Percentiles rank a stretch among this genome's conserved stretches.
Conservation (phyloP, 2,797 vertebrate genomes). For the Ptychadena robeensis region DNA sequence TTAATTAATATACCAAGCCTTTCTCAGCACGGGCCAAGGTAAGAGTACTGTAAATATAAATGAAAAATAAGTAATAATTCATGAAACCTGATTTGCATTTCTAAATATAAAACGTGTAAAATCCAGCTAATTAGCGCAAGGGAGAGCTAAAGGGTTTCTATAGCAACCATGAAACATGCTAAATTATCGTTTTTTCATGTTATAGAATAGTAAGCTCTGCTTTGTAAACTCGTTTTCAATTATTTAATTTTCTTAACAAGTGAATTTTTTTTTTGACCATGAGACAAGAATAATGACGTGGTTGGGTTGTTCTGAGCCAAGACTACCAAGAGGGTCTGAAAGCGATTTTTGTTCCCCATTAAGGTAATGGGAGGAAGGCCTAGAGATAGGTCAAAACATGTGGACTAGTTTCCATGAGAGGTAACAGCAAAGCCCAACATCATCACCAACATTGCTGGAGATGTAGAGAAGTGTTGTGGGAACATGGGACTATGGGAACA, state of each 20-base stretch:
- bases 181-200: conserved; percentile 76
- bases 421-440: too few relatives aligned
- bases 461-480: too few relatives aligned
- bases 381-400: too few relatives aligned
- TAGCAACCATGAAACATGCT: conserved; percentile 82
- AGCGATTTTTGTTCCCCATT: too few relatives aligned
- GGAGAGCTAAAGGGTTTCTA: conserved; percentile 81
- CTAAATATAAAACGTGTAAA: conserved; percentile 85
- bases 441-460: too few relatives aligned
- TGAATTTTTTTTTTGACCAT: not conserved
- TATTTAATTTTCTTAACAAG: not conserved
- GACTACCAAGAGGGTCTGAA: not conserved
- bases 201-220: conserved; percentile 31
- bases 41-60: conserved; percentile 83
- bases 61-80: conserved; percentile 86
- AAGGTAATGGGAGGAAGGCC: not conserved
- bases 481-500: too few relatives aligned
- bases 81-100: conserved; percentile 93
- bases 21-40: conserved; percentile 79
- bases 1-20: conserved; percentile 89
- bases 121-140: conserved; percentile 81
- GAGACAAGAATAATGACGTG: conserved; percentile 12
- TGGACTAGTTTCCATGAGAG: too few relatives aligned
- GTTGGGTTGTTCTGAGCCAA: not conserved
- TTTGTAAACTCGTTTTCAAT: conserved; percentile 7